Base-by-base conservation (phyloP, 1,140 invertebrate genomes). In the Pseudomyrmex dendroicus region DNA sequence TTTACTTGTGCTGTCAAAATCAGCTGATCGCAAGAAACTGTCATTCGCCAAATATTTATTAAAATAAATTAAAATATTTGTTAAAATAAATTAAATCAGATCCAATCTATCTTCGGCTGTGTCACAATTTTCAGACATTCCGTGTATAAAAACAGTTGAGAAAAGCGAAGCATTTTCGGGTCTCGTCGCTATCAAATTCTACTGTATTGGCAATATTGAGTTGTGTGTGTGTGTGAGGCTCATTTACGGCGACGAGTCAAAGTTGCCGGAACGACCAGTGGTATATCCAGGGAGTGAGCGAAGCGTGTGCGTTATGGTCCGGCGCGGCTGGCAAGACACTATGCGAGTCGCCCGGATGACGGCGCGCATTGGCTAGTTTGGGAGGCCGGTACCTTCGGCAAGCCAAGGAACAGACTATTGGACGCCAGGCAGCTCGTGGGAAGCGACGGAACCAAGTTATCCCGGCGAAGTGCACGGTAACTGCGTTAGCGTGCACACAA, bases 401-500 rank as follows among this genome's bases (percentile, higher is more conserved):
- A 56, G 57, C 59, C 82, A 74, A 63, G 85, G 62, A 88, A 83
- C 74, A 72, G 62, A 87, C 83, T 76, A 86, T 84, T 84, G 82
- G 66, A 77, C 72, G 80, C 86, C 70, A 61, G 59, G 54, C 67
- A 56, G 63, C 44, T 35, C 57, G 86, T 70, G 84, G 63, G 57
- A 59, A 74, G 52, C 48, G n/a, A 22, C 80, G 84, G 88, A 93
- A 92, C 90, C 88, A 90, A 93, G 92, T 93, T 93, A 94, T 92
- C 91, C 90, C 87, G 88, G 91, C 90, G 93, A 94, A 94, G 93
- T 94, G 93, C 91, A 93, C 90, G 90, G 90, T 94, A 94, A 94
- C 90, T 88, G 88, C 91, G 92, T 94, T 94, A 94, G 85, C 89
- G 89, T 89, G 92, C 88, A 92, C 91, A 92, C 91, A 93, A 92